These are phyloP conservation scores for Campoplex nolae DNA, from an alignment of 2,888 invertebrate species.

Conservation along the genomic window DNA sequence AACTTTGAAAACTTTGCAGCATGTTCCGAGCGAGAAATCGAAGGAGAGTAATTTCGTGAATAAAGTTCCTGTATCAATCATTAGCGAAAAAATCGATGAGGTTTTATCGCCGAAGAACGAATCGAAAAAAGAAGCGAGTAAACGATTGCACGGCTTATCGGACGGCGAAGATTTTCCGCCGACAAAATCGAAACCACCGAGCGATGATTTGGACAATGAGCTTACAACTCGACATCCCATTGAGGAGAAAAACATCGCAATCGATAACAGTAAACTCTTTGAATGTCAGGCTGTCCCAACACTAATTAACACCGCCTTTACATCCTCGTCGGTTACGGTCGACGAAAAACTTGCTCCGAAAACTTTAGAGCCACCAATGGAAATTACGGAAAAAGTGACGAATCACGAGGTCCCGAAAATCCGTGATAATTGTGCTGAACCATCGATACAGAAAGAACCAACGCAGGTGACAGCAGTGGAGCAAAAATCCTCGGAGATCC, in stretches of 20 bases:
- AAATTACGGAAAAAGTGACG: constrained; percentile 74
- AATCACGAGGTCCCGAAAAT: constrained; percentile 60
- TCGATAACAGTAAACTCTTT: constrained; percentile 38
- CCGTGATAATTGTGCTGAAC: constrained; percentile 52
- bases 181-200: constrained; percentile 74
- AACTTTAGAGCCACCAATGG: constrained; percentile 23
- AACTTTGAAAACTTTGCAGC: neutral
- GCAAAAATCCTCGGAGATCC: constrained; percentile 70
- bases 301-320: constrained; percentile 33
- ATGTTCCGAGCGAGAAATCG: constrained; percentile 36
- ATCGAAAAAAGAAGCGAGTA: constrained; percentile 74
- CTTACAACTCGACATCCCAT: constrained; percentile 32
- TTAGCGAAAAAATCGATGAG: constrained; percentile 31
- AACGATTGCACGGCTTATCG: constrained; percentile 70
- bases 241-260: constrained; percentile 39
- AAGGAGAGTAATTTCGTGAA: constrained; percentile 54
- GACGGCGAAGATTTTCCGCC: constrained; percentile 75
- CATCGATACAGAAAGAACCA: constrained; percentile 24
- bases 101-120: constrained; percentile 65
- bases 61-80: constrained; percentile 50
- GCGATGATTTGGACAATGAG: constrained; percentile 62
- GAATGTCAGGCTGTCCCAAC: constrained; percentile 11
- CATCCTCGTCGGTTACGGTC: constrained; percentile 10
- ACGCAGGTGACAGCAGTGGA: constrained; percentile 1
- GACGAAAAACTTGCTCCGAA: constrained; percentile 20